These are phyloP conservation scores for Dendropsophus ebraccatus DNA, from an alignment of 2,113 vertebrate genomes.

Conservation along the genomic window DNA sequence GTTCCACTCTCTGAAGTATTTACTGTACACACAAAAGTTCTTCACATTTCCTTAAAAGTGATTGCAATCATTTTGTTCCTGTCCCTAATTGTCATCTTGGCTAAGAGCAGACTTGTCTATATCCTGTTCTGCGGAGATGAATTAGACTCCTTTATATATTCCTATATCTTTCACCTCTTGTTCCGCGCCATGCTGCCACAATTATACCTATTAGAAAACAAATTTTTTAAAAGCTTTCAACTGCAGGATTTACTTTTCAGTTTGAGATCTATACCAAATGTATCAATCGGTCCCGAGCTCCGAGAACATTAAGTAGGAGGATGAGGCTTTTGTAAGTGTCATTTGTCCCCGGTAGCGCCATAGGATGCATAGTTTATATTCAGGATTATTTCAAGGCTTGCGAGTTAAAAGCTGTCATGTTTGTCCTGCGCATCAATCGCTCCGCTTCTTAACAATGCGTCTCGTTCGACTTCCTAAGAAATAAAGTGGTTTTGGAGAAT, in stretches of 20 bases:
- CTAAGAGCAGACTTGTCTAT: background rate
- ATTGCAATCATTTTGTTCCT: background rate
- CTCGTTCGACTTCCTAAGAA: background rate
- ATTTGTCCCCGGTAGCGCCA: background rate
- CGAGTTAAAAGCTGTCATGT: background rate
- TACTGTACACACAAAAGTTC: background rate
- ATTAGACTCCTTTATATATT: background rate
- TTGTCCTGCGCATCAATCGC: background rate
- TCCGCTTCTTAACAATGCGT: background rate
- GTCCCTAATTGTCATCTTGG: background rate
- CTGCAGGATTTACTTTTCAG: background rate
- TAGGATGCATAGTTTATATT: background rate
- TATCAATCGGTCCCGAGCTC: background rate
- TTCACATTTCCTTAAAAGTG: background rate
- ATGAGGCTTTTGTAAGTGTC: background rate
- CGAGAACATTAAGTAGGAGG: too few species aligned
- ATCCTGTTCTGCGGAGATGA: background rate
- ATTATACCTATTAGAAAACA: background rate
- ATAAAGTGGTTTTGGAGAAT: conserved; percentile 12
- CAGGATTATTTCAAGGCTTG: background rate
- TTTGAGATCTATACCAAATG: background rate
- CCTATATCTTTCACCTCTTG: background rate
- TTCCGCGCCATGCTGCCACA: too few species aligned
- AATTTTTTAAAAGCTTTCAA: background rate
- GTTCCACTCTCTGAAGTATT: background rate